Percentiles rank a stretch among this genome's conserved stretches.
Conservation (phyloP, 2,113 vertebrate species). For the Malaclemys terrapin region DNA sequence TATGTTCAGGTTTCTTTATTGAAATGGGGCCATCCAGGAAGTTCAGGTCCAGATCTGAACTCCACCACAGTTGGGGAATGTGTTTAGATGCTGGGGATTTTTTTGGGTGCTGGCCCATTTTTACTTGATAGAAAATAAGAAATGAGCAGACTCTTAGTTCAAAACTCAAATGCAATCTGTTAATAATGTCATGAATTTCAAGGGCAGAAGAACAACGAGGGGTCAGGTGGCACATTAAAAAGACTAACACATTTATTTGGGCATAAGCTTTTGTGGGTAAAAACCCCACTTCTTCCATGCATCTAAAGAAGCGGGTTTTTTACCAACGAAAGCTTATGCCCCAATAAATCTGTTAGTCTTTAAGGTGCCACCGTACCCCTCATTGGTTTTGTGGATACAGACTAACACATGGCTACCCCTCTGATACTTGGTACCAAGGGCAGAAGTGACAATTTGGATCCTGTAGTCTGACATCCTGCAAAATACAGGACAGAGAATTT, state of each 20-base stretch:
- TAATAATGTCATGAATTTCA: slow-evolving; percentile 33
- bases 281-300: too few relatives aligned
- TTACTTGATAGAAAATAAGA: slow-evolving; percentile 27
- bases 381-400: too few relatives aligned
- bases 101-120: not conserved
- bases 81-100: not conserved
- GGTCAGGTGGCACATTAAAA: too few relatives aligned
- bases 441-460: slow-evolving; percentile 38
- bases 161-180: slow-evolving; percentile 44
- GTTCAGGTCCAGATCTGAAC: not conserved
- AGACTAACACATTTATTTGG: too few relatives aligned
- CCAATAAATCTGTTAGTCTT: too few relatives aligned
- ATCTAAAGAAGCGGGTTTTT: too few relatives aligned
- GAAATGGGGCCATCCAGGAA: not conserved
- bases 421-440: not conserved
- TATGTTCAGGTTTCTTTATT: not conserved
- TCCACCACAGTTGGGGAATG: not conserved
- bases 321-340: too few relatives aligned
- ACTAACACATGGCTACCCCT: too few relatives aligned
- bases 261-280: too few relatives aligned
- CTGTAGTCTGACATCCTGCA: slow-evolving; percentile 35
- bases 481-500: slow-evolving; percentile 57
- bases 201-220: not conserved
- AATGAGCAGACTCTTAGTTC: slow-evolving; percentile 16
- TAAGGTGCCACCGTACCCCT: too few relatives aligned